A percentile compares a stretch with the other conserved stretches of the same genome.
These are phyloP conservation scores for Beroe ovata DNA, from an alignment of 37 sponge, comb jelly and placozoan species.

Conservation along the genomic window DNA sequence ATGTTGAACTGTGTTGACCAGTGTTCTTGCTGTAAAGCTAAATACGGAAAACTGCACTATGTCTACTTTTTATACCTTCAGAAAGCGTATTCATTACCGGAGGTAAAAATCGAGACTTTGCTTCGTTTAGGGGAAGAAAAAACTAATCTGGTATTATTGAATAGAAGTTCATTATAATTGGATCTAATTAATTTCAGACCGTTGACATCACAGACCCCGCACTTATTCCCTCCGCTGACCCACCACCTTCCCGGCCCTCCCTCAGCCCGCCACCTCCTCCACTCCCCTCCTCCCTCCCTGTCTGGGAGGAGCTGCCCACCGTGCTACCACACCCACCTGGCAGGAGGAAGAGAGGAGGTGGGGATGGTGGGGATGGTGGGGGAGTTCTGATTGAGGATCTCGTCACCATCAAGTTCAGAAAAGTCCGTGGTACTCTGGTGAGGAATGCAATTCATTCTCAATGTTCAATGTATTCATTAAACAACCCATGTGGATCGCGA, in stretches of 20 bases:
- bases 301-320: neutral
- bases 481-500: no score
- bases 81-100: neutral
- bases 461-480: neutral
- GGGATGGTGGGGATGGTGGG: no score
- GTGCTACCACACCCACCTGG: neutral
- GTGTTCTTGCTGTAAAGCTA: neutral
- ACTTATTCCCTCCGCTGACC: no score
- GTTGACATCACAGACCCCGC: no score
- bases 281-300: neutral
- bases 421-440: conserved; percentile 1
- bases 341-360: neutral
- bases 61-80: neutral
- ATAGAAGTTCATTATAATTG: no score
- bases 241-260: no score
- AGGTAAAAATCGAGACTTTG: neutral
- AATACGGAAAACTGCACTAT: neutral
- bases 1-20: neutral
- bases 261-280: neutral
- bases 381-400: neutral
- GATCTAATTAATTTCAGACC: no score
- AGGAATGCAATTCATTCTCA: neutral
- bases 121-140: no score
- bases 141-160: no score
- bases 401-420: conserved; percentile 30